Base-by-base conservation (phyloP, 2,888 invertebrate species). In the Trissolcus brochymenae region DNA sequence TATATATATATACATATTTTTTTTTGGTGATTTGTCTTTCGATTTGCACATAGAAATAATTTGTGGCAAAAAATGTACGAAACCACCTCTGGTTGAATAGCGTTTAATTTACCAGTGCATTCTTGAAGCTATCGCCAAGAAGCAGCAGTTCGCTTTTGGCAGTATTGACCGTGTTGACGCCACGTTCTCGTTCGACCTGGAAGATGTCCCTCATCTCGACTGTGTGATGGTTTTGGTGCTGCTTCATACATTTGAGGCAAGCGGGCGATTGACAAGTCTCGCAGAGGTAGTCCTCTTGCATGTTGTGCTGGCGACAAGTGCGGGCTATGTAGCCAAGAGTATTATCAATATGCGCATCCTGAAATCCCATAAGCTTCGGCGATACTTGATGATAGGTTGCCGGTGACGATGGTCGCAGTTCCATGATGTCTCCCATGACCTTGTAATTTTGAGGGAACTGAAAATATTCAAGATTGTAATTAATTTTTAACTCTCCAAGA, bases 81-180 rank as follows among this genome's bases (percentile, higher is more conserved):
- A 41, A 13, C 11, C 11, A 41, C 13, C 6, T 25, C 6, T 25
- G 25, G 17, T 59, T 13, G 16, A 40, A 35, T 4, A 56, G 16
- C 25, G 17, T 55, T 35, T 46, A 1, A 25, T 51, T 76, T 76
- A 76, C 76, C 71, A 76, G 62, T 66, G 71, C 71, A 54, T 61
- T 65, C 66, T 54, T 65, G 76, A 76, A 76, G 71, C 70, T 76
- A 62, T 76, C 71, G 49, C 76, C 76, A 35, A 76, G 66, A 51
- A 76, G 71, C 54, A 76, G 41, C 16, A 76, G 54, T 62, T 76
- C 76, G 49, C 71, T 76, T 62, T 76, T 76, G 71, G 76, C 76
- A 76, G 66, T 76, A 72, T 76, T 76, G 41, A 76, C 67, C 6
- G 76, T 76, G 56, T 66, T 71, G 62, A 76, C 71, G 29, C 76